A percentile compares a stretch with the other conserved stretches of the same genome.
These are phyloP conservation scores for Festucalex cinctus DNA, from an alignment of 2,113 vertebrate genomes.

Conservation along the genomic window DNA sequence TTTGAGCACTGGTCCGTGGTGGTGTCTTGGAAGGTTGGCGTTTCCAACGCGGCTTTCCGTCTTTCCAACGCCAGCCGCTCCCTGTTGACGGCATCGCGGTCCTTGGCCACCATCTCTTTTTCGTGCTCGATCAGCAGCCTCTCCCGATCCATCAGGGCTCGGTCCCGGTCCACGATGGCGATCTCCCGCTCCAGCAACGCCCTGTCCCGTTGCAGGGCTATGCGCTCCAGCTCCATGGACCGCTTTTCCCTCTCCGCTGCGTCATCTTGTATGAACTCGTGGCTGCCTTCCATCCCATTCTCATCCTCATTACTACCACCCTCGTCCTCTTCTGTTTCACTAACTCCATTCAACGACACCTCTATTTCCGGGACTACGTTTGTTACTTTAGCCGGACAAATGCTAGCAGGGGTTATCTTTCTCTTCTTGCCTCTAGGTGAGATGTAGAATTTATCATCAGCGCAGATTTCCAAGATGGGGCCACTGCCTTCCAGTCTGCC, in stretches of 20 bases:
- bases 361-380: constrained; percentile 34
- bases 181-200: constrained; percentile 57
- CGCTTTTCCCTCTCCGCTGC: constrained; percentile 42
- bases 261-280: not conserved
- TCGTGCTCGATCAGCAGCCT: constrained; percentile 58
- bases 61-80: constrained; percentile 28
- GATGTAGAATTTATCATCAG: constrained; percentile 31
- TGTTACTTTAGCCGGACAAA: constrained; percentile 41
- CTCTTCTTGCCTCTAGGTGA: constrained; percentile 42
- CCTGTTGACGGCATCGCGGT: constrained; percentile 44
- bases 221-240: constrained; percentile 52
- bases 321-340: constrained; percentile 27
- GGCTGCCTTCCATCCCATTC: constrained; percentile 34
- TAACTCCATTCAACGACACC: not conserved
- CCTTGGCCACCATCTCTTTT: constrained; percentile 51
- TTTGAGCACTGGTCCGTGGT: constrained; percentile 16
- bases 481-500: constrained; percentile 56
- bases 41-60: constrained; percentile 18
- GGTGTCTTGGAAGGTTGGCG: not conserved
- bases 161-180: constrained; percentile 58
- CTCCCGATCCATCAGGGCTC: constrained; percentile 64
- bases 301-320: constrained; percentile 8
- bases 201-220: constrained; percentile 57
- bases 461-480: constrained; percentile 39
- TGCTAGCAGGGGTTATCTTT: constrained; percentile 2